Percentiles rank a stretch among this genome's conserved stretches.
Evolutionary conservation across 2,797 vertebrate species (phyloP).

Genomic region (Trachurus trachurus): DNA sequence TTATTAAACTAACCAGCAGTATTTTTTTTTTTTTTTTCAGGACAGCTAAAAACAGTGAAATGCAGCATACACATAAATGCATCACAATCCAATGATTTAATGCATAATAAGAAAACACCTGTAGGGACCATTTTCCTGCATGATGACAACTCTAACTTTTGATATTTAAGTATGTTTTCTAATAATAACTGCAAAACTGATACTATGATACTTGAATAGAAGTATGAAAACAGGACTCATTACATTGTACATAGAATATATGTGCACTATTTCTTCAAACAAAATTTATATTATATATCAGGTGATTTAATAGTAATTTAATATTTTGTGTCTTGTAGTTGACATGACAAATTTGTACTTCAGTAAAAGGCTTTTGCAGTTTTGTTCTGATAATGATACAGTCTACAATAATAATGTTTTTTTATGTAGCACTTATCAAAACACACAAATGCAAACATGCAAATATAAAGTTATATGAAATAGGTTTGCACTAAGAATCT

Average conservation of each 20-base stretch:
- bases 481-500: too few species aligned
- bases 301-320: background rate
- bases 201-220: background rate
- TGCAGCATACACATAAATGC: background rate
- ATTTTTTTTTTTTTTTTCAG: too few species aligned
- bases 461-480: background rate
- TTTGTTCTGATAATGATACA: background rate
- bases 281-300: background rate
- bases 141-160: background rate
- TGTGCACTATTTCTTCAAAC: too few species aligned
- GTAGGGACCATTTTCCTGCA: background rate
- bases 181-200: background rate
- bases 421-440: background rate
- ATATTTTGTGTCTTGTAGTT: background rate
- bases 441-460: background rate
- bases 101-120: background rate
- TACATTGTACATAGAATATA: too few species aligned
- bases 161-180: background rate
- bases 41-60: background rate
- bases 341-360: background rate
- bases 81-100: background rate
- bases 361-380: background rate
- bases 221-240: background rate
- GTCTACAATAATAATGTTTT: background rate
- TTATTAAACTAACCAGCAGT: background rate